phyloP scores from a whole-genome alignment of 2,113 vertebrate genomes.

The Cyanocitta stelleri region DNA sequence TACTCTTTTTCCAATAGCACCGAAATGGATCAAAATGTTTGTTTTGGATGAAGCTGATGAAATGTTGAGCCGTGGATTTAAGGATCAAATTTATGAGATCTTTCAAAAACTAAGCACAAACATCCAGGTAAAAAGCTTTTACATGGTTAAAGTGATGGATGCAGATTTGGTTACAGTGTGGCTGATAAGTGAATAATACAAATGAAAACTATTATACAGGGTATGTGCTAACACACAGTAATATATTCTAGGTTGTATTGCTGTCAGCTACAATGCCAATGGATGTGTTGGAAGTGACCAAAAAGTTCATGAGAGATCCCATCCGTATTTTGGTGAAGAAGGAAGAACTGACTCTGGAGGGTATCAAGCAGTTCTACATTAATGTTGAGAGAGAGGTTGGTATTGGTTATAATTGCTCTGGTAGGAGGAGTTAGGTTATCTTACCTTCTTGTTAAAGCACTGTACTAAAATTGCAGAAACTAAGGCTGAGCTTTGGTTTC shows the following conservation, averaged over 20 bases:
- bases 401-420: background rate
- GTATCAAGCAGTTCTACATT: constrained; percentile 99
- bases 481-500: constrained; percentile 56
- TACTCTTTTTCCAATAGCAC: constrained; percentile 66
- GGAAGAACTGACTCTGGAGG: constrained; percentile 97
- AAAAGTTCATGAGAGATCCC: constrained; percentile 98
- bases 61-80: constrained; percentile 98
- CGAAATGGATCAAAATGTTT: constrained; percentile 98
- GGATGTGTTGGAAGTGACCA: constrained; percentile 97
- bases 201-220: background rate
- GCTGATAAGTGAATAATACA: background rate
- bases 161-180: background rate
- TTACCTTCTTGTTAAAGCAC: constrained; percentile 78
- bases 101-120: constrained; percentile 97
- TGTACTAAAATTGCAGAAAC: constrained; percentile 76
- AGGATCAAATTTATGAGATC: constrained; percentile 99
- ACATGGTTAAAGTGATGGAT: fast-evolving
- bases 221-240: fast-evolving
- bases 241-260: constrained; percentile 82
- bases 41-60: constrained; percentile 99
- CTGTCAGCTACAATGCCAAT: constrained; percentile 98
- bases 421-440: background rate
- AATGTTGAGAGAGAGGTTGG: constrained; percentile 96
- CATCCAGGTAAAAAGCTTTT: constrained; percentile 82
- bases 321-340: constrained; percentile 97